Evolutionary conservation across 2,113 vertebrate species (phyloP), one percentile per base, ranked within the genome.

Genomic region (Bufo gargarizans): DNA sequence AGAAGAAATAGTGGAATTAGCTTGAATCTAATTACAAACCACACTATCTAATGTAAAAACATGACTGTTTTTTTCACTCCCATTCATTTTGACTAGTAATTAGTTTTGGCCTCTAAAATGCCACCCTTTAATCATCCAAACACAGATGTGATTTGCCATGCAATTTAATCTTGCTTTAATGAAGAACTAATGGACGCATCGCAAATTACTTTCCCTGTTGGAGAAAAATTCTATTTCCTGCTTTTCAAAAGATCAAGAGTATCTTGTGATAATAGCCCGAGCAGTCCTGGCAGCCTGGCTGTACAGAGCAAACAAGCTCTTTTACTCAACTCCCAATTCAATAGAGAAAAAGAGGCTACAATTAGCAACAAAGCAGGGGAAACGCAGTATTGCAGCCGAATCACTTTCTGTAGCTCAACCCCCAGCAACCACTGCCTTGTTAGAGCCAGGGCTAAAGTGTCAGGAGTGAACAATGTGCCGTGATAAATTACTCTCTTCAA

Each of bases 121-220:
- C 98, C 97, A 99, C 98, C 98, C 98, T 99, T 99, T 99, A 99
- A 98, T 99, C 97, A 97, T 97, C 96, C 97, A 97, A 98, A 98
- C 97, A 97, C 98, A 99, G 98, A 99, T 99, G 97, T 99, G 98
- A 99, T 99, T 99, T 97, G 97, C 97, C 93, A 96, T 98, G 97
- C 98, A 99, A 99, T 99, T 99, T 99, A 99, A 99, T 99, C 98
- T 99, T 98, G 98, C 98, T 99, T 99, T 99, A 99, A 99, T 99
- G 98, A 99, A 99, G 97, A 99, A 99, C 98, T 99, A 99, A 99
- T 99, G 98, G 98, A 98, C 97, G 97, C 97, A 97, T 98, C 95
- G 97, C 98, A 99, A 99, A 99, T 99, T 99, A 99, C 97, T 97
- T 97, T 95, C 94, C 93, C 95, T 95, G 93, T 94, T 94, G 94